These are phyloP conservation scores for Palythoa grandis DNA, from an alignment of 92 coral and sea anemone genomes.

Conservation along the genomic window DNA sequence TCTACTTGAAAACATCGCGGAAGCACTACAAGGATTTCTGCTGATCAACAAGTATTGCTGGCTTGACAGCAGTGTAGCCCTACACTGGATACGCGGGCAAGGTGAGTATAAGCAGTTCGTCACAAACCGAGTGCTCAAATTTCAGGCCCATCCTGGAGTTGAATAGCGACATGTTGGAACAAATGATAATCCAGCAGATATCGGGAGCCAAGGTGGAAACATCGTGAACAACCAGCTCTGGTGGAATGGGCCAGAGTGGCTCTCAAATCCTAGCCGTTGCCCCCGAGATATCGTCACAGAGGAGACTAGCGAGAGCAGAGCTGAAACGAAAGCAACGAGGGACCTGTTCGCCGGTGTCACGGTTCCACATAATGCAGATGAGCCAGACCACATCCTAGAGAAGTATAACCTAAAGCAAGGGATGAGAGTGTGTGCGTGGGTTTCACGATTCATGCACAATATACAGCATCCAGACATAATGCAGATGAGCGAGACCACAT, in stretches of 20 bases:
- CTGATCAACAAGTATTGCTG: conserved; percentile 46
- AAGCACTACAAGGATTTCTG: conserved; percentile 42
- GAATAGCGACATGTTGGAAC: conserved; percentile 55
- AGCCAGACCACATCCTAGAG: conserved; percentile 17
- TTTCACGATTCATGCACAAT: conserved; percentile 7
- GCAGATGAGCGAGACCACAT: conserved; percentile 27
- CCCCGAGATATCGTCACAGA: conserved; percentile 48
- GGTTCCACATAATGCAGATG: conserved; percentile 12
- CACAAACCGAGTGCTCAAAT: conserved; percentile 55
- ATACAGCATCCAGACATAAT: not conserved
- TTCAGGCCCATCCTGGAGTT: conserved; percentile 43
- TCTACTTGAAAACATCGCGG: conserved; percentile 37
- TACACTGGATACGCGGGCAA: conserved; percentile 53
- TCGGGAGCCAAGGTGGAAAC: conserved; percentile 46
- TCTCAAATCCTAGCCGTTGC: conserved; percentile 49
- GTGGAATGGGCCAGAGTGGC: conserved; percentile 63
- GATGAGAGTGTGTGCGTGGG: conserved; percentile 16
- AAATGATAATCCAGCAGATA: conserved; percentile 60
- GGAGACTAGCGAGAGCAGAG: conserved; percentile 31
- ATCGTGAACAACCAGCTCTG: conserved; percentile 33
- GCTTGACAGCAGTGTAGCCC: conserved; percentile 51
- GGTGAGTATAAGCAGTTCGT: conserved; percentile 61
- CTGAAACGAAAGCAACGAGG: conserved; percentile 46
- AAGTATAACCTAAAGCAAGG: conserved; percentile 20
- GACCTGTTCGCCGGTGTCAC: conserved; percentile 36